Conservation (phyloP, 2,797 vertebrate genomes). For the Scolopax rusticola region DNA sequence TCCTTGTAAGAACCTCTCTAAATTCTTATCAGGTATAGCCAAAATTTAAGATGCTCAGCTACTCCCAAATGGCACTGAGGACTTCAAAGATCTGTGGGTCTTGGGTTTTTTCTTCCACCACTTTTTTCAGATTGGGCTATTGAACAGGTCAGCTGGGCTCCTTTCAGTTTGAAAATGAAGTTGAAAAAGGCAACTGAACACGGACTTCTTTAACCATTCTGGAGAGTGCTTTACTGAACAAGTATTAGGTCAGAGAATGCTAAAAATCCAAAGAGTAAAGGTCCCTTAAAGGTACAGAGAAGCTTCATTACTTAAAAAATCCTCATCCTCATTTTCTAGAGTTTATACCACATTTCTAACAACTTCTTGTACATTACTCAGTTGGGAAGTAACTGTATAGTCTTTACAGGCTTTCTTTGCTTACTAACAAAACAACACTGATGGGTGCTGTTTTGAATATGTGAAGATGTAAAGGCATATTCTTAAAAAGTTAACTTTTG, state of each 20-base stretch:
- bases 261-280: neutral
- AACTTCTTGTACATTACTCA: neutral
- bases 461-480: neutral
- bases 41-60: neutral
- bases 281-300: neutral
- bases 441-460: neutral
- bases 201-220: neutral
- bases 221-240: neutral
- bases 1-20: neutral
- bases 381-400: neutral
- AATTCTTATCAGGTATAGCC: neutral
- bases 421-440: neutral
- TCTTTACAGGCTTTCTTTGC: neutral
- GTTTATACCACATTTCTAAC: neutral
- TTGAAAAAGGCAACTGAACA: neutral
- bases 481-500: neutral
- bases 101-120: neutral
- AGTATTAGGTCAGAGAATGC: neutral
- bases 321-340: neutral
- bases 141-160: neutral
- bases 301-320: neutral
- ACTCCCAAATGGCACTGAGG: neutral
- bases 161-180: neutral
- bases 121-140: neutral
- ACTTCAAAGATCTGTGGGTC: neutral